phyloP scores from a whole-genome alignment of 2,888 invertebrate genomes.

The Leucophora obtusa region DNA sequence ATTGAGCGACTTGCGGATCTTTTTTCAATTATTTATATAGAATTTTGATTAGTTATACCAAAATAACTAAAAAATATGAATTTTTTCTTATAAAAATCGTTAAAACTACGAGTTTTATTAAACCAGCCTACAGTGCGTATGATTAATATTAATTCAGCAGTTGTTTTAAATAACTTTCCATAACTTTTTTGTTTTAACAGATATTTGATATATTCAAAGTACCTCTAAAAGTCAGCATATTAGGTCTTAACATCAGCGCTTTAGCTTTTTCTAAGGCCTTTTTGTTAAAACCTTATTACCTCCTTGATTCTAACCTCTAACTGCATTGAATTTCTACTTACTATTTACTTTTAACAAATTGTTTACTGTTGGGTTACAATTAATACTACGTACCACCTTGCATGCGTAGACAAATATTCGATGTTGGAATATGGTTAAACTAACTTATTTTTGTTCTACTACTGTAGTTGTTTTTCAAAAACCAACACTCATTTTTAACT shows the following conservation, averaged over 20 bases:
- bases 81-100: no score
- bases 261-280: no score
- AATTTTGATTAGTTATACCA: no score
- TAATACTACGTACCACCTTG: slow-evolving; percentile 38
- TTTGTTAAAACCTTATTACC: no score
- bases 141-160: background rate
- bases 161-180: background rate
- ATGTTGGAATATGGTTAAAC: slow-evolving; percentile 16
- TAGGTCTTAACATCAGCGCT: background rate
- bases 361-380: slow-evolving; percentile 43
- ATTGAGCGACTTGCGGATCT: no score
- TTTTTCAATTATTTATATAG: no score
- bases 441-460: background rate
- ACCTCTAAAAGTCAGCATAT: background rate
- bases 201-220: no score
- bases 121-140: background rate
- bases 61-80: no score
- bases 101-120: no score
- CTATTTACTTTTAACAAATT: slow-evolving; percentile 45
- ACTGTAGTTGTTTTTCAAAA: background rate
- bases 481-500: slow-evolving; percentile 36
- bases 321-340: background rate
- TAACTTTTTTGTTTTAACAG: no score
- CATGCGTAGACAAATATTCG: slow-evolving; percentile 14
- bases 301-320: background rate